phyloP scores from a whole-genome alignment of 1,140 invertebrate species.

The Colletes latitarsis region DNA sequence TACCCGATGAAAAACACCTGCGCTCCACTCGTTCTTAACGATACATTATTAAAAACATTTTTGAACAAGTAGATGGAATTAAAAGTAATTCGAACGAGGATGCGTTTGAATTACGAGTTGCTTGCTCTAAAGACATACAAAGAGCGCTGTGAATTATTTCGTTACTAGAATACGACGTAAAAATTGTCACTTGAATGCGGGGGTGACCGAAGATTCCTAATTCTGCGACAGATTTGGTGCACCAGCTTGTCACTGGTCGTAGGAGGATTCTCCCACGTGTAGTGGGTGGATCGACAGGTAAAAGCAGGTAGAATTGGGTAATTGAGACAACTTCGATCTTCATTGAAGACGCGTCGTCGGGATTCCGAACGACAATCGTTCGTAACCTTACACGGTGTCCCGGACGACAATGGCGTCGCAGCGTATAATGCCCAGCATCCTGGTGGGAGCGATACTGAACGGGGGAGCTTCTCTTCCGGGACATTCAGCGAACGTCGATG shows the following conservation, averaged over 20 bases:
- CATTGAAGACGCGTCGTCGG: slow-evolving; percentile 42
- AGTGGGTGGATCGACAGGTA: slow-evolving; percentile 37
- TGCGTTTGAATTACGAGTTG: no score
- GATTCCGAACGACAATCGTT: slow-evolving; percentile 56
- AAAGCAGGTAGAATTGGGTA: slow-evolving; percentile 54
- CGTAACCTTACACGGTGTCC: slow-evolving; percentile 59
- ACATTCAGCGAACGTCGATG: slow-evolving; percentile 51
- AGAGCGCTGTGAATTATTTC: no score
- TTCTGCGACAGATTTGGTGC: not conserved
- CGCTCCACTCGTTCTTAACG: no score
- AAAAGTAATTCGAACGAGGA: no score
- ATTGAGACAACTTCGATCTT: slow-evolving; percentile 59
- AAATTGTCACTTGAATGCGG: no score
- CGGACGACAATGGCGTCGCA: slow-evolving; percentile 41
- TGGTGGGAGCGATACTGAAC: slow-evolving; percentile 40
- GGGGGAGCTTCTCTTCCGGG: slow-evolving; percentile 60
- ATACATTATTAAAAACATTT: no score
- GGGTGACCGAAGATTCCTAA: not conserved
- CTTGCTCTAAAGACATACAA: no score
- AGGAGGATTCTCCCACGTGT: slow-evolving; percentile 27
- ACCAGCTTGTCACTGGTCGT: not conserved
- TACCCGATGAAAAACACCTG: no score
- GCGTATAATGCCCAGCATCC: slow-evolving; percentile 59
- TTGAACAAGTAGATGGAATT: no score
- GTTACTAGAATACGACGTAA: no score